Conservation (phyloP, 2,888 invertebrate species). For the Phyto melanocephala region DNA sequence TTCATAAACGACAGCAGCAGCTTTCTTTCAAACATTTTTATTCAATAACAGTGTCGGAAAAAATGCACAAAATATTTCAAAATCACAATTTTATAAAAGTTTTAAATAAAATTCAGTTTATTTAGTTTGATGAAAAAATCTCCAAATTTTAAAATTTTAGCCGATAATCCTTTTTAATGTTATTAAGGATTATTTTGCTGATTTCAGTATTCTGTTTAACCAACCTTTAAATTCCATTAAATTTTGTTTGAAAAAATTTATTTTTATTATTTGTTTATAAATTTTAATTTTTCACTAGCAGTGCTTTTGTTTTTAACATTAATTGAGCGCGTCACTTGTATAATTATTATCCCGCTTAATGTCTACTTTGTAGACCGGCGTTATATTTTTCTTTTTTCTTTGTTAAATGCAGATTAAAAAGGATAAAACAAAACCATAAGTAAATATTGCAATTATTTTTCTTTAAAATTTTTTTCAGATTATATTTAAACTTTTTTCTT, state of each 20-base stretch:
- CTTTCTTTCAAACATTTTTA: too few relatives aligned
- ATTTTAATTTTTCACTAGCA: not conserved
- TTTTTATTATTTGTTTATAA: not conserved
- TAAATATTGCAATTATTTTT: not conserved
- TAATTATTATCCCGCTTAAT: constrained; percentile 36
- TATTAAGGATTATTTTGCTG: not conserved
- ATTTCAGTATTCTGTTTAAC: constrained; percentile 11
- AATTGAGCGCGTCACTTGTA: constrained; percentile 7
- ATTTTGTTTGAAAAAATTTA: not conserved
- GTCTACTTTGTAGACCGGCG: constrained; percentile 7
- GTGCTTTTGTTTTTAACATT: not conserved
- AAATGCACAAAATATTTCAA: too few relatives aligned
- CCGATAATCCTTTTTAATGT: not conserved
- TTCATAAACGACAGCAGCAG: too few relatives aligned
- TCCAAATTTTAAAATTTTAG: too few relatives aligned
- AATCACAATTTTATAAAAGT: too few relatives aligned
- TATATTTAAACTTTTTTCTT: not conserved
- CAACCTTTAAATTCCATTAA: constrained; percentile 66
- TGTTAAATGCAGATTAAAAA: constrained; percentile 28
- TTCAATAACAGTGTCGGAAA: too few relatives aligned
- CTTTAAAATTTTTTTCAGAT: not conserved
- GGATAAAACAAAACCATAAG: constrained; percentile 25
- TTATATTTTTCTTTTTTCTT: not conserved
- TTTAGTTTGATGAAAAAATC: too few relatives aligned
- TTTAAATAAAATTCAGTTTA: too few relatives aligned